Conservation (phyloP, 2,888 invertebrate genomes). For the Harmothoe impar region DNA sequence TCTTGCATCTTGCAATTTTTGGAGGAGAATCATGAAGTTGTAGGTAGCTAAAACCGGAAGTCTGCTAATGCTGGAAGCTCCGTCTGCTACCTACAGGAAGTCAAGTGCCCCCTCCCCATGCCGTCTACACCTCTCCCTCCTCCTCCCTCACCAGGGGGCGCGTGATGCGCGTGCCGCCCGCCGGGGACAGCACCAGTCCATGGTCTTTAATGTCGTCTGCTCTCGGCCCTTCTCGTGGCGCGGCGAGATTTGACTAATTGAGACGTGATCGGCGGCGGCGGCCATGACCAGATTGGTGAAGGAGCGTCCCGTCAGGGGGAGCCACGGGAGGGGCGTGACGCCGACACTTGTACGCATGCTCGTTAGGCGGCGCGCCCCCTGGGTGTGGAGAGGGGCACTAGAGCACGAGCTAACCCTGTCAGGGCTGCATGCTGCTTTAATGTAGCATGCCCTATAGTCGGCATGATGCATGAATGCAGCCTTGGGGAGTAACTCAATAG, state of each 20-base stretch:
- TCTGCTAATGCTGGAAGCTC: no score
- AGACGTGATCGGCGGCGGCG: constrained; percentile 22
- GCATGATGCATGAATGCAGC: no score
- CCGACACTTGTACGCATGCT: neutral
- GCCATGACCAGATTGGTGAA: constrained; percentile 53
- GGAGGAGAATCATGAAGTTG: no score
- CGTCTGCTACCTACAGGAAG: neutral
- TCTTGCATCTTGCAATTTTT: no score
- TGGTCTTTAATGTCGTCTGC: neutral
- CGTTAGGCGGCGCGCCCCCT: constrained; percentile 9
- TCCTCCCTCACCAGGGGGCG: neutral
- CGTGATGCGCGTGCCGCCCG: neutral
- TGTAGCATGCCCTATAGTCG: no score
- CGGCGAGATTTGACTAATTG: constrained; percentile 54
- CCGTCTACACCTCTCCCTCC: neutral
- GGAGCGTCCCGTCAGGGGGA: constrained; percentile 42
- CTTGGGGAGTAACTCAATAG: no score
- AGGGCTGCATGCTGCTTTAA: no score
- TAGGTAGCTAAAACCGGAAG: no score
- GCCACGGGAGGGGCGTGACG: constrained; percentile 4
- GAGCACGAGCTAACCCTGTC: constrained; percentile 24
- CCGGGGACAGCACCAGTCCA: no score
- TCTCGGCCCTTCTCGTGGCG: neutral
- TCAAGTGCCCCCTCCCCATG: constrained; percentile 12
- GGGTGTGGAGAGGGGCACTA: constrained; percentile 13